Conservation (phyloP, 2,113 vertebrate genomes). For the Uropsilus gracilis region DNA sequence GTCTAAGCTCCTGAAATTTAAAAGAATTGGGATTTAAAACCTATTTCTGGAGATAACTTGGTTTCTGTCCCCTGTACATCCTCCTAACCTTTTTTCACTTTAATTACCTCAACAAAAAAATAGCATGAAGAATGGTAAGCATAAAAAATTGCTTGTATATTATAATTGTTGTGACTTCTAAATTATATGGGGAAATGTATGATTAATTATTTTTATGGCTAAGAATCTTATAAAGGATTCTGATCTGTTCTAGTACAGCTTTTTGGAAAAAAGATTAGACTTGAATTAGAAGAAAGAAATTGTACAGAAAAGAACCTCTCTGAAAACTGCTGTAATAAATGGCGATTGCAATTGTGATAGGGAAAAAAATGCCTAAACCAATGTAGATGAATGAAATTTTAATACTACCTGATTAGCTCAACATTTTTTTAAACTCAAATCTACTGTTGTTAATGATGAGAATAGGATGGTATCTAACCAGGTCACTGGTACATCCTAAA, state of each 20-base stretch:
- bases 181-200: neutral
- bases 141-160: neutral
- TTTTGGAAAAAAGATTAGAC: neutral
- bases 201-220: neutral
- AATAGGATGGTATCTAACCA: constrained; percentile 6
- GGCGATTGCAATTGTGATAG: neutral
- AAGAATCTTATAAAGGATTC: constrained; percentile 4
- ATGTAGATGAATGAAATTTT: neutral
- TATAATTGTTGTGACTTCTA: neutral
- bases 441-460: neutral
- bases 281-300: neutral
- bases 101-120: neutral
- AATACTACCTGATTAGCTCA: neutral
- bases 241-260: neutral
- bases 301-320: neutral
- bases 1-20: neutral
- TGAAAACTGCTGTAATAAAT: neutral
- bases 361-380: neutral
- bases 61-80: neutral
- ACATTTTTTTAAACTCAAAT: neutral
- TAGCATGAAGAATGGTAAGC: neutral
- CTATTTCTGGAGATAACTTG: neutral
- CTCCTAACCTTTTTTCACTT: constrained; percentile 10
- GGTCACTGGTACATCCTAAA: neutral
- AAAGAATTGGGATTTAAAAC: neutral